Evolutionary conservation across 92 coral and sea anemone genomes (phyloP).

Genomic region (Epizoanthus fatuus): DNA sequence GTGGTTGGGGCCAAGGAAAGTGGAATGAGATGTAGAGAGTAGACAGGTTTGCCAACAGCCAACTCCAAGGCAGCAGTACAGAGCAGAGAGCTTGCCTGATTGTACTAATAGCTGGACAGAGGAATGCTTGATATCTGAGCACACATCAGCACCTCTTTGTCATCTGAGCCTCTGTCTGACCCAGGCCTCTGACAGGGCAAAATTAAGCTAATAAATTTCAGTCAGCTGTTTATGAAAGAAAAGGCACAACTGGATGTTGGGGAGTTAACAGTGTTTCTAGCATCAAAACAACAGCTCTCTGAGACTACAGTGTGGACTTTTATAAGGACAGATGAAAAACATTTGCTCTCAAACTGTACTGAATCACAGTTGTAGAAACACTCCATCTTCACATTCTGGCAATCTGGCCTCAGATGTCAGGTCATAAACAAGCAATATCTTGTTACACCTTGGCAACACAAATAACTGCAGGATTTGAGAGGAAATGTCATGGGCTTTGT

Average conservation of each 20-base stretch:
- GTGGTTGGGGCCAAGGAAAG: constrained; percentile 5
- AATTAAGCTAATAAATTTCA: not conserved
- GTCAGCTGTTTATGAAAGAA: not conserved
- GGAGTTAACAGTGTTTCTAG: not conserved
- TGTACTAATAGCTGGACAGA: constrained; percentile 30
- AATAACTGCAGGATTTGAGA: constrained; percentile 27
- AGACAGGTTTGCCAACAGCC: constrained; percentile 20
- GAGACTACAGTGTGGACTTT: not conserved
- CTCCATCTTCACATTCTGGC: constrained; percentile 25
- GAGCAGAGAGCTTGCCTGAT: constrained; percentile 21
- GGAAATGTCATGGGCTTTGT: constrained; percentile 25
- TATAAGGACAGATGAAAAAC: not conserved
- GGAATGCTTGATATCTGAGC: constrained; percentile 27
- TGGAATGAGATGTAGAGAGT: constrained; percentile 10
- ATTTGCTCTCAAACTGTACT: not conserved
- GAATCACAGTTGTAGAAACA: constrained; percentile 8
- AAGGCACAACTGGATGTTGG: constrained; percentile 3
- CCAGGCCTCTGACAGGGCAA: constrained; percentile 39
- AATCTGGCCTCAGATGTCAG: constrained; percentile 40
- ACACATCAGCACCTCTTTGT: constrained; percentile 32
- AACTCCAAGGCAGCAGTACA: not conserved
- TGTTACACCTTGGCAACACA: constrained; percentile 36
- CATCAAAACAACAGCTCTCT: not conserved
- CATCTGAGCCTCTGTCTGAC: constrained; percentile 20
- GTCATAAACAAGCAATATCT: constrained; percentile 8